Evolutionary conservation across 35 echinoderm and acorn worm genomes (phyloP).

Genomic region (Holothuria glaberrima): DNA sequence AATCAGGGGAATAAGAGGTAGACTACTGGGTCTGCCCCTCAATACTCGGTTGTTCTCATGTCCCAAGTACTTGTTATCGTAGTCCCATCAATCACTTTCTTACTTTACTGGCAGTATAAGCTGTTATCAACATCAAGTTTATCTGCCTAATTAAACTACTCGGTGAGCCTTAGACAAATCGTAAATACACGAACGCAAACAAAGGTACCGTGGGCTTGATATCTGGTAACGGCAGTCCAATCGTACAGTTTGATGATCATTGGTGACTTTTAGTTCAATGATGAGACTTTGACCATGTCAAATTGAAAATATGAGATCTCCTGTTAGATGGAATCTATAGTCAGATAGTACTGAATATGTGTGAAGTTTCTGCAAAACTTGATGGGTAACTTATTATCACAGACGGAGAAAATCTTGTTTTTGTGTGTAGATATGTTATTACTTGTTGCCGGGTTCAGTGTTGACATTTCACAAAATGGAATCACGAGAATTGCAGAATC

Average conservation of each 20-base stretch:
- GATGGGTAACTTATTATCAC: slow-evolving; percentile 24
- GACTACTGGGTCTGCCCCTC: background rate
- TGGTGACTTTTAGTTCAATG: background rate
- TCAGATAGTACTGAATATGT: background rate
- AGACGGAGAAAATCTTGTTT: background rate
- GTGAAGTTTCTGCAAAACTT: background rate
- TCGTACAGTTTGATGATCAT: background rate
- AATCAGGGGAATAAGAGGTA: background rate
- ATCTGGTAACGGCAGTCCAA: slow-evolving; percentile 27
- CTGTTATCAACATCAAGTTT: slow-evolving; percentile 43
- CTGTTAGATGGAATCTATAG: slow-evolving; percentile 2
- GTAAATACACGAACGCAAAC: slow-evolving; percentile 63
- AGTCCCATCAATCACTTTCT: slow-evolving; percentile 54
- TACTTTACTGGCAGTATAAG: slow-evolving; percentile 27
- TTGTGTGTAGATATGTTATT: too few relatives aligned
- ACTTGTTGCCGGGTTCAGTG: too few relatives aligned
- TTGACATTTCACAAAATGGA: too few relatives aligned
- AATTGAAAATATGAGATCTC: slow-evolving; percentile 16
- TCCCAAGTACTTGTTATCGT: slow-evolving; percentile 37
- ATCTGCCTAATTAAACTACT: slow-evolving; percentile 57
- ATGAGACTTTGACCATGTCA: slow-evolving; percentile 44
- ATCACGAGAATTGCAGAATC: too few relatives aligned
- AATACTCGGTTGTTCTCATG: slow-evolving; percentile 7
- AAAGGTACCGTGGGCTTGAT: slow-evolving; percentile 21
- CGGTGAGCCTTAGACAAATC: slow-evolving; percentile 45